These are phyloP conservation scores for Camelus bactrianus DNA, from an alignment of 2,113 vertebrate genomes.

Conservation along the genomic window DNA sequence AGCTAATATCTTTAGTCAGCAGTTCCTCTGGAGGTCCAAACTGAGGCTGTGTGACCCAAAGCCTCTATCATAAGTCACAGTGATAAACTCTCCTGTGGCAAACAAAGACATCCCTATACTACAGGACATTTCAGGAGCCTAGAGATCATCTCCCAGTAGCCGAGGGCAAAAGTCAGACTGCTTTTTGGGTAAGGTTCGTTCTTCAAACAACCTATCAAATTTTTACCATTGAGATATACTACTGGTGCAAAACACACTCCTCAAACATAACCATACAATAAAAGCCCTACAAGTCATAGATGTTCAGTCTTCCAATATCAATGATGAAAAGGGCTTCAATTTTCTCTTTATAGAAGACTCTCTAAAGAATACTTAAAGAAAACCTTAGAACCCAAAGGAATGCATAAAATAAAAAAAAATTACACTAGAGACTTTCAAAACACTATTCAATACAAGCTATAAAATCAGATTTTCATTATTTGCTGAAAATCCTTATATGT, in stretches of 20 bases:
- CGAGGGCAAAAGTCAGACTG: neutral
- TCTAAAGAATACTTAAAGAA: conserved; percentile 2
- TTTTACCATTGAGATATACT: neutral
- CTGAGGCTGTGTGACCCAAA: neutral
- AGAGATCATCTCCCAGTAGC: neutral
- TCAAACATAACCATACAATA: neutral
- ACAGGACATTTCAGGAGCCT: neutral
- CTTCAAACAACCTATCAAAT: neutral
- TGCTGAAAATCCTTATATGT: conserved; percentile 23
- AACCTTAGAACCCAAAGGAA: neutral
- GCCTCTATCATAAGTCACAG: neutral
- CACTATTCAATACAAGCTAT: neutral
- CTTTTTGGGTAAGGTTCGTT: neutral
- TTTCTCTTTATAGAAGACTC: conserved; percentile 13
- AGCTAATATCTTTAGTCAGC: neutral
- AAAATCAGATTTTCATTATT: conserved; percentile 53
- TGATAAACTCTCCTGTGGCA: neutral
- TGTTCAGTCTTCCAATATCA: neutral
- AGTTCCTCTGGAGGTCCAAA: neutral
- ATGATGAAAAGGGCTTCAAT: neutral
- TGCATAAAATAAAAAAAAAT: neutral
- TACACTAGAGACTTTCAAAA: neutral
- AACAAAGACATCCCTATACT: neutral
- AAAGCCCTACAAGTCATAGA: neutral
- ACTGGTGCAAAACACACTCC: neutral